Base-by-base conservation (phyloP, 2,797 vertebrate genomes). In the Clarias pachynema region DNA sequence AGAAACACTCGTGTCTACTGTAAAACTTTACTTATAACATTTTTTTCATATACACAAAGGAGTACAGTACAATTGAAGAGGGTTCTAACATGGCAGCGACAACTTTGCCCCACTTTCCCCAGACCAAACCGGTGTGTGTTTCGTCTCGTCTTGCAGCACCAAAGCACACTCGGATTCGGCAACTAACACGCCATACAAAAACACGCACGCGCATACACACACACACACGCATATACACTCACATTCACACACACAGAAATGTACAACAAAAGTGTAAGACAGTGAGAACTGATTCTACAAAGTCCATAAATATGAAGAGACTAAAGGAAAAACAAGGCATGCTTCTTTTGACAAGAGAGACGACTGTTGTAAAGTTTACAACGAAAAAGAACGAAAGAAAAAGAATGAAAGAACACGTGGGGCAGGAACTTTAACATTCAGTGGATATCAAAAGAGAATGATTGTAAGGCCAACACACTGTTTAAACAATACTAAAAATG, bases 21-120 rank as follows among this genome's bases (percentile, higher is more conserved):
- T 96, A 96, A 96, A 96, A 96, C 95, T 97, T 96, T 96, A 96
- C 95, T 96, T 96, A 96, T 95, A 96, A 95, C 96, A 96, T 95
- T 93, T 53, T 34, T 53, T 85, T 94, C 96, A 95, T 97, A 96
- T 97, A 94, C 96, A 97, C 95, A 96, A 95, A 96, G 94, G 95
- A 96, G 95, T 96, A 97, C 96, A 97, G 96, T 97, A 97, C 96
- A 96, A 96, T 90, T 89, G 82, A 87, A 88, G 87, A 85, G 86
- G 90, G 86, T 88, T 89, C 86, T 91, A 89, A 89, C 86, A 91
- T 89, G 90, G 86, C 90, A 91, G 87, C 89, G 88, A 82, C 18
- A 10, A 75, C 83, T 74, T 84, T 86, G 81, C 82, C 85, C 86
- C 81, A 66, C 86, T 87, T 79, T 88, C 82, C 84, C 88, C 82